Base-by-base conservation (phyloP, 2,797 vertebrate species). In the Cacajao melanocephalus region DNA sequence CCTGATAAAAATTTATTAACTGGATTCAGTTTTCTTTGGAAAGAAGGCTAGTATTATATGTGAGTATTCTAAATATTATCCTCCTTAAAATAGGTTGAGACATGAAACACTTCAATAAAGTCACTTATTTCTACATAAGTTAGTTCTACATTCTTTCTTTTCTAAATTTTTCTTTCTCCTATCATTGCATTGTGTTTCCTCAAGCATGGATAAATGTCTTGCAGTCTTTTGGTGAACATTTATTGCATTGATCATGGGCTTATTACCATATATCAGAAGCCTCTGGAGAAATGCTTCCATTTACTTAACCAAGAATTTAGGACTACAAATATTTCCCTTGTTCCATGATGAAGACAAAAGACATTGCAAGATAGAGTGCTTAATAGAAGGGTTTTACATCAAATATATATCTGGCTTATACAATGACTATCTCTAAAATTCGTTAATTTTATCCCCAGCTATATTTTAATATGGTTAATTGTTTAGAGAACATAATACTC, bases 111-210 rank as follows among this genome's bases (percentile, higher is more conserved):
- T 52, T 85, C 19, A 83, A 19, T 83, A 67, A 93, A 81, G 82
- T 64, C 36, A n/a, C 7, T 85, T 76, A 72, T 93, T 92, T 96
- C 46, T 12, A 58, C 3, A 46, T 81, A 84, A 72, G 33, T 17
- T 90, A 46, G 6, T 88, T 95, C 92, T 26, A 88, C 75, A 93
- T 90, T 90, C 10, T 73, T 93, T 96, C 22, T 84, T 75, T 19
- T 50, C 52, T 79, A 57, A 10, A 4, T 39, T 78, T 96, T 26
- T 73, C 26, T 76, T 80, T 36, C 11, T 80, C 19, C 50, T 75
- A 64, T 75, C 7, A 88, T 55, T 73, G n/a, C 24, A 57, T 30
- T n/a, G 5, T 89, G 57, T 83, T 94, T 94, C 70, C 36, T 76
- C 86, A 67, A 55, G 57, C 28, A 30, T 30, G 19, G n/a, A 2